Evolutionary conservation across 2,113 vertebrate species (phyloP), one percentile per base, ranked within the genome.

Genomic region (Larimichthys polyactis): DNA sequence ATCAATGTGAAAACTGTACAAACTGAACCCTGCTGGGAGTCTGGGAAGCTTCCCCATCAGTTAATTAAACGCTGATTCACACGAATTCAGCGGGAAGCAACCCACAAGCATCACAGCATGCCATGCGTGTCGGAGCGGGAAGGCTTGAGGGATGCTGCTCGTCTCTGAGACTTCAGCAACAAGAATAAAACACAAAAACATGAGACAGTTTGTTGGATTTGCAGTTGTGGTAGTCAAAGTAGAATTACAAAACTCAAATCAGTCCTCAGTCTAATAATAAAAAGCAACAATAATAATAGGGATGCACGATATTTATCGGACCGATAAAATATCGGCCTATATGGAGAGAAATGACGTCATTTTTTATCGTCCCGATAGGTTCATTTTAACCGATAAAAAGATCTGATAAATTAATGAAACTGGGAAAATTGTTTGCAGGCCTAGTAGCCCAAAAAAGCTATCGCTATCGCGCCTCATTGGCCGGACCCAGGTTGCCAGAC

Each of bases 51-150:
- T 29, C 64, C 12, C 9, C 68, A 1, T 48, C 63, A 19, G 40
- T 48, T 78, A 52, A 84, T 84, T 54, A 69, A 69, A 68, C 51
- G 8, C 55, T 8, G 55, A 64, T 59, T 83, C n/a, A 55, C 44
- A 65, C 0, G 14, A 46, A 64, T 65, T 75, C 59, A 2, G 58
- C 3, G 14, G 66, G 67, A 76, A 71, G 51, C 24, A 17, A 48
- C 44, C 67, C 0, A 29, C 63, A 19, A 64, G 76, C 49, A 9
- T 67, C 65, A 71, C 75, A 57, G 75, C 60, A 71, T 75, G 71
- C 65, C 5, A 14, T 62, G 65, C n/a, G 12, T 24, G 52, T 71
- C 22, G 15, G 19, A 9, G 36, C 11, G 15, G 17, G 17, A 9
- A 10, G 59, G 24, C 19, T 20, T 10, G 11, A 0, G 62, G 12